Conservation (phyloP, 1,140 invertebrate genomes). For the Branchinecta lindahli region DNA sequence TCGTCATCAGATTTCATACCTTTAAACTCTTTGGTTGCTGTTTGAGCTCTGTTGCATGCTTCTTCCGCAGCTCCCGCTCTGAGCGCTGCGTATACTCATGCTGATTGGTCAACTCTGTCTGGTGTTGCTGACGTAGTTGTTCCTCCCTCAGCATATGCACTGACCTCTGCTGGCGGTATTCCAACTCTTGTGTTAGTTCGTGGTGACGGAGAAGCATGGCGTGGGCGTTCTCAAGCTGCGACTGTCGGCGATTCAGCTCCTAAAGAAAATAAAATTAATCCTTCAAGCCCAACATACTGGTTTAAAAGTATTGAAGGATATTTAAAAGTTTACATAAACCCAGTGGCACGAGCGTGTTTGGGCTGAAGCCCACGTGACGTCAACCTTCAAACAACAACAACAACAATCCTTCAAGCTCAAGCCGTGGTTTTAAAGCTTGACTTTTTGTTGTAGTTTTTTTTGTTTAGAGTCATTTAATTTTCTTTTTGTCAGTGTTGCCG, state of each 20-base stretch:
- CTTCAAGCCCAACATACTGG: no score
- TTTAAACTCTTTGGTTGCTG: constrained; percentile 98
- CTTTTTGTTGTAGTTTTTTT: neutral
- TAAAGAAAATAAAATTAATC: constrained; percentile 30
- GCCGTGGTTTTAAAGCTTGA: no score
- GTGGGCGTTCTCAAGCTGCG: constrained; percentile 87
- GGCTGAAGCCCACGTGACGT: no score
- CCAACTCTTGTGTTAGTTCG: constrained; percentile 88
- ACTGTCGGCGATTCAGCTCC: constrained; percentile 86
- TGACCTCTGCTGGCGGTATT: constrained; percentile 84
- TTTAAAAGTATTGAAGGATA: constrained; percentile 20
- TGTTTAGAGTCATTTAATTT: no score
- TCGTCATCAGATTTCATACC: constrained; percentile 35
- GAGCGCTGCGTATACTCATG: constrained; percentile 89
- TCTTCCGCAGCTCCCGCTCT: constrained; percentile 84
- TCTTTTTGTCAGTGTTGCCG: no score
- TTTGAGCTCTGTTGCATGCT: constrained; percentile 90
- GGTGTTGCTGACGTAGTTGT: constrained; percentile 68
- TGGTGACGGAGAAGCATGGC: constrained; percentile 88
- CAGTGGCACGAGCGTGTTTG: no score
- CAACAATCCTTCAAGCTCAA: neutral
- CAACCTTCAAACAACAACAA: no score
- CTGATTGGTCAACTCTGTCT: constrained; percentile 86
- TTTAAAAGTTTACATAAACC: no score
- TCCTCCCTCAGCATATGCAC: constrained; percentile 85